These are phyloP conservation scores for Epinotia nisella DNA, from an alignment of 2,888 invertebrate genomes.

Conservation along the genomic window DNA sequence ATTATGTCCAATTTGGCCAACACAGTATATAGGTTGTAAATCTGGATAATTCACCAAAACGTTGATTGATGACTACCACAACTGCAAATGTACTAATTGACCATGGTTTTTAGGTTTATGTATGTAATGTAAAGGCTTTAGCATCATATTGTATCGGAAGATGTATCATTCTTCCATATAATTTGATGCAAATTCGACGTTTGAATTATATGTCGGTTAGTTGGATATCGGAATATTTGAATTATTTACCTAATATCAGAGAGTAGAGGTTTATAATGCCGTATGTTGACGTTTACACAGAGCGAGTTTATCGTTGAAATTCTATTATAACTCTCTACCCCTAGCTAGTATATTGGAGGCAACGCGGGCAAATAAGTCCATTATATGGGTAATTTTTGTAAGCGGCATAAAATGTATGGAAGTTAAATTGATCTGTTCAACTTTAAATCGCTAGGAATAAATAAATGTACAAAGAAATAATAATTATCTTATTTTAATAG, in stretches of 20 bases:
- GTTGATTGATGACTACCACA: neutral
- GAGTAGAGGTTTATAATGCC: neutral
- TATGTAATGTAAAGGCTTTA: neutral
- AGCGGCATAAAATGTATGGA: neutral
- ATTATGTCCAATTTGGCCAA: neutral
- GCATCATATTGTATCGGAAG: constrained; percentile 39
- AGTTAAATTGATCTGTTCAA: constrained; percentile 1
- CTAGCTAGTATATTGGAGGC: neutral
- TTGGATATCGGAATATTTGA: neutral
- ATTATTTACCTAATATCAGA: neutral
- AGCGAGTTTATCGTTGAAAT: neutral
- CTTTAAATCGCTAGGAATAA: constrained; percentile 29
- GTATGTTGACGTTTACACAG: neutral
- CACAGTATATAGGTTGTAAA: neutral
- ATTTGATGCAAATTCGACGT: constrained; percentile 20
- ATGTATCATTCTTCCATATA: constrained; percentile 35
- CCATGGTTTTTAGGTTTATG: neutral
- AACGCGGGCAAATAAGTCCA: neutral
- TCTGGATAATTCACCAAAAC: neutral
- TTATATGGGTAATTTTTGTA: neutral
- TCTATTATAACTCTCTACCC: neutral
- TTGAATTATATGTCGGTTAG: neutral
- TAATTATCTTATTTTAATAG: constrained; percentile 42
- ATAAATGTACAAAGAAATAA: constrained; percentile 49
- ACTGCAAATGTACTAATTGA: neutral